phyloP scores from a whole-genome alignment of 2,113 vertebrate genomes.

The Zosterops hypoxanthus region DNA sequence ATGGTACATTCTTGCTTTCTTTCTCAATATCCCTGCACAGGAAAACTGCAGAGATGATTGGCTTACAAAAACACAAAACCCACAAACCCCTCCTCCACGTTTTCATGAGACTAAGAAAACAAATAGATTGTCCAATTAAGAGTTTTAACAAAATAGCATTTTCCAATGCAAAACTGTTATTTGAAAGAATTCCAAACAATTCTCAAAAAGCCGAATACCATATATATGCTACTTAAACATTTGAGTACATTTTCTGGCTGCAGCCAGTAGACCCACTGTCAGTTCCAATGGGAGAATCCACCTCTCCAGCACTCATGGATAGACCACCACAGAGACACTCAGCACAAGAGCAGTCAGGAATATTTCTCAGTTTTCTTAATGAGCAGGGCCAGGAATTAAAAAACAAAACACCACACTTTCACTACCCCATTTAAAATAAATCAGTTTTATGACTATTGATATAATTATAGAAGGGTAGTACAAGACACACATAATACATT shows the following conservation, averaged over 20 bases:
- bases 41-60: not conserved
- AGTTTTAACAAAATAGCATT: not conserved
- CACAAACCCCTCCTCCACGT: not conserved
- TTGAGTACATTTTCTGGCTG: not conserved
- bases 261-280: not conserved
- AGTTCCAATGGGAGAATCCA: not conserved
- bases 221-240: not conserved
- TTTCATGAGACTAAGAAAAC: not conserved
- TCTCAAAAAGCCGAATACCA: not conserved
- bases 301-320: not conserved
- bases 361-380: not conserved
- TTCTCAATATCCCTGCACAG: not conserved
- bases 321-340: not conserved
- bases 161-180: not conserved
- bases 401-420: not conserved
- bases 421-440: not conserved
- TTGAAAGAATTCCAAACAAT: not conserved
- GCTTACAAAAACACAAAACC: not conserved
- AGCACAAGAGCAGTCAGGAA: not conserved
- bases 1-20: not conserved
- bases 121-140: not conserved
- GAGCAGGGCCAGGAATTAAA: not conserved
- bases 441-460: not conserved
- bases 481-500: not conserved
- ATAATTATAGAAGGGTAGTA: not conserved